These are phyloP conservation scores for Eptesicus fuscus DNA, from an alignment of 2,113 vertebrate species.

Conservation along the genomic window DNA sequence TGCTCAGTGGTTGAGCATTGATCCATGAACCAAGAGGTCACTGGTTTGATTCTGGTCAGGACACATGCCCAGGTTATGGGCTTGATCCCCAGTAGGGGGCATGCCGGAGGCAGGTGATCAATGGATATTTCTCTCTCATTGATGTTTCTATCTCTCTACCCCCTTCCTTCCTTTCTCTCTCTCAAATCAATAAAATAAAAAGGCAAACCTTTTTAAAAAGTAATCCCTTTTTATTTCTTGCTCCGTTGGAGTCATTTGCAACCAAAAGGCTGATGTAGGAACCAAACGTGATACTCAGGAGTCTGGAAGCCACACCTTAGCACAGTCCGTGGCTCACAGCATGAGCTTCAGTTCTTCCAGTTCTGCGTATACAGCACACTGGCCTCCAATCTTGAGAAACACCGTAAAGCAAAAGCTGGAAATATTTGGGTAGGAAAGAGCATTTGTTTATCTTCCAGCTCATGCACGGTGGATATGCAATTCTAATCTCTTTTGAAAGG, in stretches of 20 bases:
- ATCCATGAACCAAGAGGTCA: no score
- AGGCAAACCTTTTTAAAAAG: no score
- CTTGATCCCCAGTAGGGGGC: no score
- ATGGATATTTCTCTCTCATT: no score
- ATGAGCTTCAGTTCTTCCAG: neutral
- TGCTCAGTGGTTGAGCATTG: no score
- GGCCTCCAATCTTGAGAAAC: constrained; percentile 17
- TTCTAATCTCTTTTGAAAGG: constrained; percentile 48
- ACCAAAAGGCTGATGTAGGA: neutral
- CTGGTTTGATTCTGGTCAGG: no score
- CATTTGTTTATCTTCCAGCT: constrained; percentile 61
- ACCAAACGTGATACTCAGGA: neutral
- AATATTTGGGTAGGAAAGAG: constrained; percentile 56
- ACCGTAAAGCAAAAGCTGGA: constrained; percentile 46
- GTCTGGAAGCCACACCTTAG: neutral
- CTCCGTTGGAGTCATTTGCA: neutral
- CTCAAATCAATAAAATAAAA: no score
- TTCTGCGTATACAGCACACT: neutral
- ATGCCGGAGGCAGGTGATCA: no score
- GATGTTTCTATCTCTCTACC: no score
- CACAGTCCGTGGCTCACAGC: neutral
- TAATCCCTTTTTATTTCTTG: neutral
- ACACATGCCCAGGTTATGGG: no score
- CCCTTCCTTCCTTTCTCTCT: no score
- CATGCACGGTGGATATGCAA: neutral